Percentiles rank a stretch among this genome's conserved stretches.
Conservation (phyloP, 2,797 vertebrate species). For the Cottoperca gobio region DNA sequence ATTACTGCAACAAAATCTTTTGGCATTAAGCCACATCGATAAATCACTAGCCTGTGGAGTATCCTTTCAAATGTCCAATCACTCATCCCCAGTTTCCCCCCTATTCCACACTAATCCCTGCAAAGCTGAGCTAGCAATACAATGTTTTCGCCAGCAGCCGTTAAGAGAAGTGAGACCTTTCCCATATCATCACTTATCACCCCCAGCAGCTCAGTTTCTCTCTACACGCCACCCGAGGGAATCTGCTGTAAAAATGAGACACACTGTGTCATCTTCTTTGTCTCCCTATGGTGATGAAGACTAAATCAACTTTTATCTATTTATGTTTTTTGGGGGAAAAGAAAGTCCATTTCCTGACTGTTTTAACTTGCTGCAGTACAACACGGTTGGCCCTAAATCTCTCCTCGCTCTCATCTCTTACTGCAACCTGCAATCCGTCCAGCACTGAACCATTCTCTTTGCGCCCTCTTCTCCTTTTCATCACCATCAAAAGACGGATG, state of each 20-base stretch:
- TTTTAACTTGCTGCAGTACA: background rate
- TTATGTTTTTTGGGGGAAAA: constrained; percentile 4
- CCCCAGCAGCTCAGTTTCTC: constrained; percentile 35
- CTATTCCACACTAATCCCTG: constrained; percentile 50
- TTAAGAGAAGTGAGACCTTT: constrained; percentile 40
- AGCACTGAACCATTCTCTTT: constrained; percentile 16
- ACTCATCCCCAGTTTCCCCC: constrained; percentile 28
- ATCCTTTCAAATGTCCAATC: constrained; percentile 43
- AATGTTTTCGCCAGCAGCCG: constrained; percentile 51
- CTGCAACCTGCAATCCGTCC: constrained; percentile 10
- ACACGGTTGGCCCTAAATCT: constrained; percentile 20
- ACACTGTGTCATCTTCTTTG: background rate
- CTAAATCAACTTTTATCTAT: constrained; percentile 25
- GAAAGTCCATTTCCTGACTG: background rate
- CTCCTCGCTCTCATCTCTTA: constrained; percentile 9
- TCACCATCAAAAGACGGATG: constrained; percentile 47
- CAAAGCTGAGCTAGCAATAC: constrained; percentile 46
- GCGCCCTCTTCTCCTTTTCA: constrained; percentile 39
- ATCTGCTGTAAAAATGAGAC: constrained; percentile 43
- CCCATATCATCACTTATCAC: constrained; percentile 46
- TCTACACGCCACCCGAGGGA: constrained; percentile 27
- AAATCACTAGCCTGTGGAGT: constrained; percentile 19
- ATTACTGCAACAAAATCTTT: background rate
- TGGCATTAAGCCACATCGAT: constrained; percentile 18
- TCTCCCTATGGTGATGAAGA: constrained; percentile 1